Evolutionary conservation across 2,113 vertebrate genomes (phyloP).

Genomic region (Telmatochromis sp.): DNA sequence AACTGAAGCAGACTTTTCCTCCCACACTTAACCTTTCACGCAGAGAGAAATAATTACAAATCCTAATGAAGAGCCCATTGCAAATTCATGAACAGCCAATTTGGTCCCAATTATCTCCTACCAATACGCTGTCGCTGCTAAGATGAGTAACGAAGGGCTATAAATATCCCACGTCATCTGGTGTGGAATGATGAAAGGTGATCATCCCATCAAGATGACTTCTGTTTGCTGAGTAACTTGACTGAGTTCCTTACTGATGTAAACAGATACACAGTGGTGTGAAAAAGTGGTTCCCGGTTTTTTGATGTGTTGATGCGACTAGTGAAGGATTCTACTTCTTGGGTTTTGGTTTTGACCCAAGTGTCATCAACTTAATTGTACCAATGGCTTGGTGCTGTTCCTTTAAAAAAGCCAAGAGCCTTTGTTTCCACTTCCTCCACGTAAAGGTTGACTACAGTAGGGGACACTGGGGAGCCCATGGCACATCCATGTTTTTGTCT

Average conservation of each 20-base stretch:
- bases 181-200: slow-evolving; percentile 16
- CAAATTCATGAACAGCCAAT: slow-evolving; percentile 53
- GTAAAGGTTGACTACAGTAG: neutral
- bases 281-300: neutral
- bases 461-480: neutral
- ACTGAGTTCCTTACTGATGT: neutral
- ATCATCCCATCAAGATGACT: neutral
- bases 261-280: neutral
- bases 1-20: neutral
- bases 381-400: neutral
- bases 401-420: neutral
- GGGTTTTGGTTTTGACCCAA: neutral
- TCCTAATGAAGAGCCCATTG: slow-evolving; percentile 14
- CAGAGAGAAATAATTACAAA: slow-evolving; percentile 30
- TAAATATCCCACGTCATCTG: slow-evolving; percentile 26
- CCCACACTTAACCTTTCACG: slow-evolving; percentile 32
- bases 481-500: neutral
- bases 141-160: slow-evolving; percentile 31
- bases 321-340: neutral
- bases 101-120: slow-evolving; percentile 32
- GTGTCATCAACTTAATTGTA: neutral
- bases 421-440: neutral
- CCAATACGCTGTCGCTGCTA: slow-evolving; percentile 29
- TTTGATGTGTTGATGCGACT: neutral
- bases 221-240: neutral